Percentiles rank a stretch among this genome's conserved stretches.
These are phyloP conservation scores for Antechinus stuartii DNA, from an alignment of 2,113 vertebrate species.

Conservation along the genomic window DNA sequence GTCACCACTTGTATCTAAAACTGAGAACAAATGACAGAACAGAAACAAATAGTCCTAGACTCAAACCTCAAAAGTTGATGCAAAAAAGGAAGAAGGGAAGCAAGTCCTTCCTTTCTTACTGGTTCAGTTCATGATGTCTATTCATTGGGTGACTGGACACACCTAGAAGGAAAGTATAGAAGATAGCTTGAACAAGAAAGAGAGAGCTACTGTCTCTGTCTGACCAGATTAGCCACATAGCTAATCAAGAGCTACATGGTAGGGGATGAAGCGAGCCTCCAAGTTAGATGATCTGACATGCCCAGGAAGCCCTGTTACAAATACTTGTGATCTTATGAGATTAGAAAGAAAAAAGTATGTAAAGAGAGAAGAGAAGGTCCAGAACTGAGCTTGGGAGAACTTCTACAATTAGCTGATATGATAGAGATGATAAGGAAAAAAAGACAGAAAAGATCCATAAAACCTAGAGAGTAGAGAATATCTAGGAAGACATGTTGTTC, in stretches of 20 bases:
- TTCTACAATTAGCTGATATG: neutral
- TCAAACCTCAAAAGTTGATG: neutral
- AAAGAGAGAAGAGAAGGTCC: neutral
- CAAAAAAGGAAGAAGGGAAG: neutral
- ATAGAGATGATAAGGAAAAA: neutral
- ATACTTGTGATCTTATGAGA: neutral
- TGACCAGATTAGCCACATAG: neutral
- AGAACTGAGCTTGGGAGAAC: neutral
- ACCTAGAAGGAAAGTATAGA: neutral
- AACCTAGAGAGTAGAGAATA: neutral
- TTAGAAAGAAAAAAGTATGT: neutral
- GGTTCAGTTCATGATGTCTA: neutral
- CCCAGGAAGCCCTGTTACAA: neutral
- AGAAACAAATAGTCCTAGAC: too few relatives aligned
- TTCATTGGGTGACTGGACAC: neutral
- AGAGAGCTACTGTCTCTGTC: neutral
- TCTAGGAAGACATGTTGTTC: neutral
- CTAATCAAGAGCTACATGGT: neutral
- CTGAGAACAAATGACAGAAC: too few relatives aligned
- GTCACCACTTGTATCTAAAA: too few relatives aligned
- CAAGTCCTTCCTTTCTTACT: neutral
- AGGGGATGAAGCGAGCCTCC: neutral
- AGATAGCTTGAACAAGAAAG: neutral
- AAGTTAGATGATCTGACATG: neutral
- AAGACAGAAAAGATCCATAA: neutral